Evolutionary conservation across 2,113 vertebrate genomes (phyloP), one percentile per base, ranked within the genome.

Genomic region (Leptodactylus fuscus): DNA sequence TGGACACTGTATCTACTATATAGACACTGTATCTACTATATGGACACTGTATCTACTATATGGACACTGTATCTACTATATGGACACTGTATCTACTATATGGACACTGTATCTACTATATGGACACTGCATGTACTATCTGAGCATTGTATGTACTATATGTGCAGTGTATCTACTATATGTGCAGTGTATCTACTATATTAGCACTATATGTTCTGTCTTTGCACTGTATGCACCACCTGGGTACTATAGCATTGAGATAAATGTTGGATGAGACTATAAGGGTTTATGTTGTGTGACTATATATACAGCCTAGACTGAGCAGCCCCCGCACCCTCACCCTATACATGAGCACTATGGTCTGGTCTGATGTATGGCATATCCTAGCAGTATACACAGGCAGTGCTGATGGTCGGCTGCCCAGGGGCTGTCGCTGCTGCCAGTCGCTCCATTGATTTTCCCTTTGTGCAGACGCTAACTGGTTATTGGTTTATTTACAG

Each of bases 401-500:
- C 15, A 34, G 5, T 67, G 8, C 32, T 67, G 5, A 34, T 67
- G 4, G 6, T 38, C 32, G 16, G 12, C 65, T 8, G 20, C 65
- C 34, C 4, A 6, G 18, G 70, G 13, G 48, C 49, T 36, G 49
- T 9, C 48, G 24, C 16, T 15, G 32, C 11, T 49, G 44, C 27
- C 6, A 18, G 24, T 13, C 29, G 75, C 8, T 78, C 18, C 36
- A 41, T 41, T 79, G 76, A 79, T 60, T 51, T 20, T 11, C 48
- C 44, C 49, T 55, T 58, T 78, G 18, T 8, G 51, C 51, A 32
- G 41, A 32, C 29, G 5, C 34, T 36, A 5, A 22, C 18, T 34
- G 18, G n/a, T 60, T 55, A 58, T 79, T 79, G 51, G 62, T 70
- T 81, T 81, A n/a, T 69, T 81, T 81, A 12, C 81, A 53, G n/a